These are phyloP conservation scores for Tolypeutes matacus DNA, from an alignment of 2,797 vertebrate species.

Conservation along the genomic window DNA sequence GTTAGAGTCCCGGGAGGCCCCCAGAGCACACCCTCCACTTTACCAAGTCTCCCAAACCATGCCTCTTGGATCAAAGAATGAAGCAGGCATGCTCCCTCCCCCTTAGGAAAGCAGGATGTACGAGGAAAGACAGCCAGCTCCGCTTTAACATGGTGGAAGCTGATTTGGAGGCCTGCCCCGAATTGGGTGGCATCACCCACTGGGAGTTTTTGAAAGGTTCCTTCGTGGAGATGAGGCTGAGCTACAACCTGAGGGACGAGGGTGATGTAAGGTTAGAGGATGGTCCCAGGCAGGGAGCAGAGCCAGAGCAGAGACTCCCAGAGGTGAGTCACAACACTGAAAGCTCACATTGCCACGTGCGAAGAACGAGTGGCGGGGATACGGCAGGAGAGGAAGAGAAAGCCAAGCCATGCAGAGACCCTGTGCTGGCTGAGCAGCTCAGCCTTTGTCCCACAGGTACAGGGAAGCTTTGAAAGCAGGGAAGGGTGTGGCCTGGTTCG, in stretches of 20 bases:
- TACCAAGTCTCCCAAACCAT: neutral
- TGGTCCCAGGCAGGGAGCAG: neutral
- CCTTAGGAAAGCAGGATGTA: neutral
- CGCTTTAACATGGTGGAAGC: neutral
- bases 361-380: neutral
- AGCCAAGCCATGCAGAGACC: neutral
- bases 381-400: neutral
- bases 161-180: neutral
- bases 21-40: neutral
- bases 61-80: neutral
- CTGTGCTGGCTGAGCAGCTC: neutral
- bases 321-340: neutral
- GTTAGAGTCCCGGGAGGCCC: neutral
- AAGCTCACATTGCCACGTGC: neutral
- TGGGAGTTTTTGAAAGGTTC: neutral
- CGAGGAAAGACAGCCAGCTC: neutral
- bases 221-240: neutral
- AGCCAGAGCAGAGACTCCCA: neutral
- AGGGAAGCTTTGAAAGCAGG: neutral
- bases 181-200: neutral
- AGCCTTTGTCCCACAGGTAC: neutral
- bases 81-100: neutral
- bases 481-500: neutral
- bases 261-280: too few relatives aligned
- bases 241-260: neutral